Percentiles rank a stretch among this genome's conserved stretches.
Evolutionary conservation across 2,888 invertebrate genomes (phyloP).

Genomic region (Limnephilus rhombicus): DNA sequence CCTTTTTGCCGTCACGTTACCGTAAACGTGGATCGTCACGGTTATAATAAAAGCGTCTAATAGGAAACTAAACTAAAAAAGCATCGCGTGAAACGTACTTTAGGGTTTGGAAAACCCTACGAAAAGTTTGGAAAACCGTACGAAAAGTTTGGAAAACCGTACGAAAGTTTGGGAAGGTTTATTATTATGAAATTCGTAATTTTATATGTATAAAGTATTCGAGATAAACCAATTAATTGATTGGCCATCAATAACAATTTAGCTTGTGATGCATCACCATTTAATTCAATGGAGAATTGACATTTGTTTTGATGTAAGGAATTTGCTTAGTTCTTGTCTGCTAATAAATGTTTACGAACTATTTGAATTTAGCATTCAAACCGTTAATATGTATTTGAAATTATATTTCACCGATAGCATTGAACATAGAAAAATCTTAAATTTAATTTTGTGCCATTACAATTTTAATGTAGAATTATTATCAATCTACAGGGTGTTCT

Average conservation of each 20-base stretch:
- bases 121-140: no score
- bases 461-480: no score
- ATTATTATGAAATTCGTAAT: not conserved
- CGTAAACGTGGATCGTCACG: no score
- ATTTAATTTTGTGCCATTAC: no score
- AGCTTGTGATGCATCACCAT: not conserved
- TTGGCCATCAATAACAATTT: not conserved
- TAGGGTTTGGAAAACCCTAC: no score
- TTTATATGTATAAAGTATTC: not conserved
- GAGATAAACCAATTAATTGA: not conserved
- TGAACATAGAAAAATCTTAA: not conserved
- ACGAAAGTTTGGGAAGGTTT: not conserved
- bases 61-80: no score
- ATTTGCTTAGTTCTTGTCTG: slow-evolving; percentile 3
- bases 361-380: not conserved
- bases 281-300: not conserved
- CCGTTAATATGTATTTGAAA: not conserved
- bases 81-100: no score
- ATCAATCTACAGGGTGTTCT: no score
- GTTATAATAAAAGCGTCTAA: no score
- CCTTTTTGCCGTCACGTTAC: no score
- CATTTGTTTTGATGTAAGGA: slow-evolving; percentile 4
- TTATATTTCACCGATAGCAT: not conserved
- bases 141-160: not conserved
- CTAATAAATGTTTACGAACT: not conserved